Base-by-base conservation (phyloP, 2,888 invertebrate species). In the Drosophila pseudotalamancana region DNA sequence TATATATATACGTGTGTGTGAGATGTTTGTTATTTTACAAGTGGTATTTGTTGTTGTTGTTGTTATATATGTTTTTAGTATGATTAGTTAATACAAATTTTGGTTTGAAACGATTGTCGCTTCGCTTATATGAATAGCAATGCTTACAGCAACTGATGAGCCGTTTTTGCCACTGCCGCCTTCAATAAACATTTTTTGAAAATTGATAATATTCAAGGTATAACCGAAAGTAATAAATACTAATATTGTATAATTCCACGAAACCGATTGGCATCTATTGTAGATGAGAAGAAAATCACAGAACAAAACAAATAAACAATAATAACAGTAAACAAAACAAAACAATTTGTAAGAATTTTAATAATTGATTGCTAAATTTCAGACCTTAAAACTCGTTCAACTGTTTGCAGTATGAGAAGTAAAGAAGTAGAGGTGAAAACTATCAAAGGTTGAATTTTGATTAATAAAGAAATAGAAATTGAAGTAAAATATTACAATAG, bases 141-240 rank as follows among this genome's bases (percentile, higher is more conserved):
- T 90, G 89, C 91, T 92, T 91, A 91, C 98, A 92, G 98, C 98
- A 91, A 98, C 96, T 80, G 98, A 97, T 78, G 98, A 98, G 92
- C 98, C 98, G 92, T 98, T 98, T 93, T 97, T 98, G 91, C 98
- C 98, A 92, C 96, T 95, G 90, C 98, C 98, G 92, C 97, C 97
- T 90, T 93, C 92, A 88, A 93, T 94, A 93, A 96, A 95, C 83
- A 94, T 94, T 91, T 94, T 93, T 90, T 93, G 93, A 93, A 96
- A 96, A 92, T 93, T 93, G 91, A 93, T 90, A 92, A 94, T 93
- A 92, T 94, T 93, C 91, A 87, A 78, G 65, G 89, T 62, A 90
- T 90, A 91, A 89, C 91, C 85, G 73, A 90, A 62, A 61, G 89
- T 90, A 66, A 90, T 90, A 78, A 89, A 88, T 78, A 87, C 67